These are phyloP conservation scores for Drosophila willistoni DNA, from an alignment of 1,140 invertebrate species.

Conservation along the genomic window DNA sequence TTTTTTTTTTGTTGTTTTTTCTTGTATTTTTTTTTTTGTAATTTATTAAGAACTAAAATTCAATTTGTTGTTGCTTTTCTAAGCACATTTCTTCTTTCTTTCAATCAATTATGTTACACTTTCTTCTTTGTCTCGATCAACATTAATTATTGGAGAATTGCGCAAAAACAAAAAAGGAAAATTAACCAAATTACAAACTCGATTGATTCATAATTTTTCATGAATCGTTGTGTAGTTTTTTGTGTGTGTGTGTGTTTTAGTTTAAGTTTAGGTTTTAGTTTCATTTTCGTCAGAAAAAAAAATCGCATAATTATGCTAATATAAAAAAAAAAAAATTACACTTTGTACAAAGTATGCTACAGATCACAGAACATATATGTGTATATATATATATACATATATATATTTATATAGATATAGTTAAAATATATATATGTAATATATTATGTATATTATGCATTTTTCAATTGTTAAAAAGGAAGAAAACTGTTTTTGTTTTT, in stretches of 20 bases:
- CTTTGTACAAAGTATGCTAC: slow-evolving; percentile 82
- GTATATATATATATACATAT: slow-evolving; percentile 51
- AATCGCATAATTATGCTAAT: slow-evolving; percentile 78
- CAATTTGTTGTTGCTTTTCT: slow-evolving; percentile 32
- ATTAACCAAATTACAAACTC: not conserved
- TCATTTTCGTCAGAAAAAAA: slow-evolving; percentile 46
- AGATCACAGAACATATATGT: slow-evolving; percentile 82
- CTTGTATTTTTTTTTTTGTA: slow-evolving; percentile 14
- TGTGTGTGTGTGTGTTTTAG: slow-evolving; percentile 4
- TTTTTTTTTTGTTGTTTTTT: slow-evolving; percentile 17
- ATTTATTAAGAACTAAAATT: slow-evolving; percentile 64
- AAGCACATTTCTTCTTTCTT: not conserved
- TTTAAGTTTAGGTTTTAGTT: slow-evolving; percentile 32
- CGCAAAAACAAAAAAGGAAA: slow-evolving; percentile 43
- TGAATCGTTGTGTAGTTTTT: not conserved
- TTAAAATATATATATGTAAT: slow-evolving; percentile 51
- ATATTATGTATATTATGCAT: slow-evolving; percentile 46
- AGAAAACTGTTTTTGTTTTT: slow-evolving; percentile 48
- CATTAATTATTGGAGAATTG: slow-evolving; percentile 47
- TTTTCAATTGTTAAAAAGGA: slow-evolving; percentile 47
- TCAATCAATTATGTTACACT: not conserved
- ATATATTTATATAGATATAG: slow-evolving; percentile 66
- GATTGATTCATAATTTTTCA: not conserved
- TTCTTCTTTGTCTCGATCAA: slow-evolving; percentile 20
- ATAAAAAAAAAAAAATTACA: slow-evolving; percentile 51